phyloP scores from a whole-genome alignment of 2,888 invertebrate genomes.

The Hylaea fasciaria region DNA sequence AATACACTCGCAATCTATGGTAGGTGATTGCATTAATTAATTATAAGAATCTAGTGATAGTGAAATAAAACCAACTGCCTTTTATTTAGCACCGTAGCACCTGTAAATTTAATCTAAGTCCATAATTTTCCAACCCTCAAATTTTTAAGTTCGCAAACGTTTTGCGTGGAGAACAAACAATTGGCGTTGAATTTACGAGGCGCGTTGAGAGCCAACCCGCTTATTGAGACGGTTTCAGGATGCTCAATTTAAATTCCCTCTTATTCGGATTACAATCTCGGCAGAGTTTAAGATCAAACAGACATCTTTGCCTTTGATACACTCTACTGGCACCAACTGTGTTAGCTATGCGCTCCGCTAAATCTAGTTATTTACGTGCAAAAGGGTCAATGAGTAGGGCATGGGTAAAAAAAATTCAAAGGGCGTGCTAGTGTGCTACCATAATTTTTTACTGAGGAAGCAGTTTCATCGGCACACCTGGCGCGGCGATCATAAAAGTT shows the following conservation, averaged over 20 bases:
- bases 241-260: constrained; percentile 66
- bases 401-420: too few species aligned
- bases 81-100: too few species aligned
- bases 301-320: neutral
- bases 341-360: neutral
- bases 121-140: constrained; percentile 33
- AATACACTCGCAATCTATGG: too few species aligned
- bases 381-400: neutral
- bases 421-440: neutral
- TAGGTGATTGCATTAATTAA: too few species aligned
- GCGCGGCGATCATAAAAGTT: neutral
- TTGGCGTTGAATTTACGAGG: constrained; percentile 74
- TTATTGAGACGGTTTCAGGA: constrained; percentile 73
- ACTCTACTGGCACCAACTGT: neutral
- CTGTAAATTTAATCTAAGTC: constrained; percentile 37
- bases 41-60: too few species aligned
- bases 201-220: constrained; percentile 74
- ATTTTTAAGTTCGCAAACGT: constrained; percentile 57
- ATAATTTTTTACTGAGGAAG: neutral
- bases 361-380: neutral
- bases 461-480: neutral
- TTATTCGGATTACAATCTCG: constrained; percentile 6
- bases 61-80: too few species aligned
- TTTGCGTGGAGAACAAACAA: constrained; percentile 76
- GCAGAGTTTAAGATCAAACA: constrained; percentile 8